phyloP scores from a whole-genome alignment of 2,888 invertebrate species.

The Pheosia gnoma region DNA sequence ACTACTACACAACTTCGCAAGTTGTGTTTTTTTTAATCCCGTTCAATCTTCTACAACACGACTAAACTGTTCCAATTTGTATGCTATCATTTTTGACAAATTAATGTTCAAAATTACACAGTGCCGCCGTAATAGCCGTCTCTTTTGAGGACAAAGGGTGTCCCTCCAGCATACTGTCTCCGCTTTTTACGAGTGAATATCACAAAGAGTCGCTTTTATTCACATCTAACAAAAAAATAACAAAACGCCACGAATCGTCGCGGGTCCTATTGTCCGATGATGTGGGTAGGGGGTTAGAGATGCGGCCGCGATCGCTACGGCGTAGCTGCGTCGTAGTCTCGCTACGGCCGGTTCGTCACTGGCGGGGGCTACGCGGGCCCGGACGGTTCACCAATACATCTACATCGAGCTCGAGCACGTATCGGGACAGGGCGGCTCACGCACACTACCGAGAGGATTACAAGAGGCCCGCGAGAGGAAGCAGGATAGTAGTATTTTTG shows the following conservation, averaged over 20 bases:
- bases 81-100: constrained; percentile 47
- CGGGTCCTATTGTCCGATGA: constrained; percentile 70
- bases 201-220: constrained; percentile 70
- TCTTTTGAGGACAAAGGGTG: constrained; percentile 53
- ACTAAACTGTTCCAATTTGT: constrained; percentile 55
- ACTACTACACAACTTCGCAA: constrained; percentile 46
- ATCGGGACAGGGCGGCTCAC: constrained; percentile 52
- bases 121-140: constrained; percentile 48
- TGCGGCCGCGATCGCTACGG: constrained; percentile 56
- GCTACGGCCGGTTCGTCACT: constrained; percentile 76
- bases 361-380: constrained; percentile 80
- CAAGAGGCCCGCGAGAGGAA: constrained; percentile 67
- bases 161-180: constrained; percentile 59
- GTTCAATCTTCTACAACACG: constrained; percentile 55
- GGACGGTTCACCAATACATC: constrained; percentile 74
- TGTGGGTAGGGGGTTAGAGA: constrained; percentile 46
- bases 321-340: constrained; percentile 72
- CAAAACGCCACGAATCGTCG: constrained; percentile 72
- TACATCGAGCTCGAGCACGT: constrained; percentile 54
- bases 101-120: constrained; percentile 60
- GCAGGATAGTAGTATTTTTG: constrained; percentile 78
- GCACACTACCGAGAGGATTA: constrained; percentile 59
- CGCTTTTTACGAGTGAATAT: constrained; percentile 58
- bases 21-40: constrained; percentile 43
- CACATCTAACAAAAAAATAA: constrained; percentile 75